Base-by-base conservation (phyloP, 2,113 vertebrate genomes). In the Equus quagga region DNA sequence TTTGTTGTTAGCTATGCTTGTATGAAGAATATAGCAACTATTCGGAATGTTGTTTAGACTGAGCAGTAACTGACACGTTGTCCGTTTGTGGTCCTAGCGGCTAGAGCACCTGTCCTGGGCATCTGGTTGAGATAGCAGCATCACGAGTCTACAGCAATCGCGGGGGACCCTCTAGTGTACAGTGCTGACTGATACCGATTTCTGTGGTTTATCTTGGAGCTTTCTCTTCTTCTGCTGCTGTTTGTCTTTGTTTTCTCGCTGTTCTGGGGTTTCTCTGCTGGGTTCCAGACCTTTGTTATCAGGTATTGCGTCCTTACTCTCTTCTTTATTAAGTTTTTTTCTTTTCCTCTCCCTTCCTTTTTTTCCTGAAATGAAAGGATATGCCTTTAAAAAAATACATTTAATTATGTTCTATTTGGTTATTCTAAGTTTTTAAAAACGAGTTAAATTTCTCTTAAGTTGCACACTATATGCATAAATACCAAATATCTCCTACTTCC, bases 71-170 rank as follows among this genome's bases (percentile, higher is more conserved):
- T 98, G 98, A 97, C 98, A 98, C 94, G 58, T 96, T 98, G 98
- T 99, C 98, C 98, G 65, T 97, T 98, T 98, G 96, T 58, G 3
- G 98, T 98, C 98, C 98, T 98, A 97, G 95, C 44, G 78, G 98
- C 98, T 98, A 96, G 88, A 98, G 97, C 97, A 98, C 98, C 98
- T 98, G 93, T 98, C 98, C 98, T 98, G 97, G 98, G 98, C 87
- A 98, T 99, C 98, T 98, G 98, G 98, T 98, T 97, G 98, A 99
- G 98, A 99, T 99, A 99, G 99, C 99, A 99, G 99, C 99, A 99
- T 99, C 98, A 98, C 98, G 98, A 99, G 97, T 98, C 98, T 98
- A 97, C 96, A 97, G 98, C 97, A 98, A 98, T 97, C 98, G 95
- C 96, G 95, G 89, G 97, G 98, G 98, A 98, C 98, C 97, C 83